Evolutionary conservation across 2,113 vertebrate species (phyloP), one percentile per base, ranked within the genome.

Genomic region (Tragelaphus strepsiceros): DNA sequence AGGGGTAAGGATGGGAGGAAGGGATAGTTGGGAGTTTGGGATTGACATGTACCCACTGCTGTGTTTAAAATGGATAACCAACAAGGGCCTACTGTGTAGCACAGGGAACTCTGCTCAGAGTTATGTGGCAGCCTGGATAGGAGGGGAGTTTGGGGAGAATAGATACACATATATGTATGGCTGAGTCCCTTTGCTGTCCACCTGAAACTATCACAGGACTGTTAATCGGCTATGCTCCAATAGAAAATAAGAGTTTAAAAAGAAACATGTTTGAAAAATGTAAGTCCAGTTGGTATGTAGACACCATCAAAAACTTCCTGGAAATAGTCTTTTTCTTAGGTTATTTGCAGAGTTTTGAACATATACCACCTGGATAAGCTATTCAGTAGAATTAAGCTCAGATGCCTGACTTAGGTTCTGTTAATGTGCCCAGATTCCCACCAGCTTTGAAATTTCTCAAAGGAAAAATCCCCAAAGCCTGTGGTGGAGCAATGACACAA

Each of bases 361-460:
- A 14, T 15, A 9, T 7, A 3, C 24, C 49, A 3, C 15, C 43
- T 16, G 53, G 24, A 19, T 2, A 10, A 35, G 43, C 10, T 11
- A 4, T 15, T 17, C 14, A 0, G 3, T 2, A 15, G 53, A 71
- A 32, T 11, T 30, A 35, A 32, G 64, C 7, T 39, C 14, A 10
- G 6, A 24, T 5, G 78, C 14, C 13, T 1, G 2, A 4, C 62
- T 28, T 39, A 2, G 5, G 16, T 9, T 49, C 26, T 13, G 16
- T 24, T 24, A 7, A 39, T 0, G 19, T 3, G 35, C 16, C 32
- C 26, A 7, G n/a, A 67, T n/a, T 19, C 30, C 83, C 53, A 15
- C 17, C 62, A n/a, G 26, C 43, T 77, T 54, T 24, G 61, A 5
- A 74, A 74, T 74, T 77, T 43, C 35, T 7, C 2, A 5, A 11